These are phyloP conservation scores for Colletes collaris DNA, from an alignment of 2,888 invertebrate genomes.

Conservation along the genomic window DNA sequence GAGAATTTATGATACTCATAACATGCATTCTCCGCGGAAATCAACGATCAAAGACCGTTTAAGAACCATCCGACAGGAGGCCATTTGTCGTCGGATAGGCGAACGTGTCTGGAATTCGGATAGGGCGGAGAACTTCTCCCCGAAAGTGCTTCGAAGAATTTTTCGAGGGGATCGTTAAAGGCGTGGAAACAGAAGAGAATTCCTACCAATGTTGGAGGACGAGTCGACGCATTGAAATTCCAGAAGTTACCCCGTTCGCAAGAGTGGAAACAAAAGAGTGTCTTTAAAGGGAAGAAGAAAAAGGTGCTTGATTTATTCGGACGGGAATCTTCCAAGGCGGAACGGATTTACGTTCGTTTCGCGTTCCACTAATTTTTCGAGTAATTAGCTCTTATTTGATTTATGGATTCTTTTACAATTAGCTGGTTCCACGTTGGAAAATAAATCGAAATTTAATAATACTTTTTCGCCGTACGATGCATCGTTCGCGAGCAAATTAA, in stretches of 20 bases:
- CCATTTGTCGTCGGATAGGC: slow-evolving; percentile 2
- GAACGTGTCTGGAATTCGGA: slow-evolving; percentile 21
- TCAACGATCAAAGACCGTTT: neutral
- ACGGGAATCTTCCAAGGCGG: neutral
- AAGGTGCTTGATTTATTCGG: neutral
- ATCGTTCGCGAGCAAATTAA: too few relatives aligned
- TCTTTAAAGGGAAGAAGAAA: neutral
- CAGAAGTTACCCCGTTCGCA: slow-evolving; percentile 2
- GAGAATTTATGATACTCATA: too few relatives aligned
- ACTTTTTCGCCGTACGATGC: too few relatives aligned
- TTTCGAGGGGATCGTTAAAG: slow-evolving; percentile 19
- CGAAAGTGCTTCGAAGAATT: slow-evolving; percentile 20
- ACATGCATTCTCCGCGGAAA: neutral
- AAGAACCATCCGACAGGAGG: too few relatives aligned
- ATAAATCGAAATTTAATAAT: too few relatives aligned
- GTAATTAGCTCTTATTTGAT: too few relatives aligned
- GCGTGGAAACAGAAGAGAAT: slow-evolving; percentile 18
- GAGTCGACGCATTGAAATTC: slow-evolving; percentile 20
- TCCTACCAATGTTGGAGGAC: slow-evolving; percentile 1
- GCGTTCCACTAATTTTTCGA: neutral
- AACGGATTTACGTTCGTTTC: neutral
- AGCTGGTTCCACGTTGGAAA: too few relatives aligned
- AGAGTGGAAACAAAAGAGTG: neutral
- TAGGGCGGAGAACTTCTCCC: neutral
- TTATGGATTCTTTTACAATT: too few relatives aligned